Evolutionary conservation across 2,113 vertebrate genomes (phyloP).

Genomic region (Coracopsis vasa): DNA sequence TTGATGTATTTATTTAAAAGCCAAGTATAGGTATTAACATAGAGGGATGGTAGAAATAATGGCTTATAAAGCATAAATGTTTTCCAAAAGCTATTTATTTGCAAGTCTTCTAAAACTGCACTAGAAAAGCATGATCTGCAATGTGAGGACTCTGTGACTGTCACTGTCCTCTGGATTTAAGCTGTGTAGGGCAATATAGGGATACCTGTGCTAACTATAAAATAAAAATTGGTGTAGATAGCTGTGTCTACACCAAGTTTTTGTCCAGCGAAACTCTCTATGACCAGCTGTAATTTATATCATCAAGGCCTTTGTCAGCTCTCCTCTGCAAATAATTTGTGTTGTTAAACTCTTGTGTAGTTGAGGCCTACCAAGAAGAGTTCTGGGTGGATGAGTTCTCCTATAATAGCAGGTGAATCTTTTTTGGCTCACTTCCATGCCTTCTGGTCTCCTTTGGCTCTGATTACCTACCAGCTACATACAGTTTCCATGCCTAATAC

Average conservation of each 20-base stretch:
- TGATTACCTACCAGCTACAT: neutral
- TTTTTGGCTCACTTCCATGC: neutral
- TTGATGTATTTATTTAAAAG: neutral
- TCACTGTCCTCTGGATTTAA: neutral
- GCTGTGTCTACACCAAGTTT: neutral
- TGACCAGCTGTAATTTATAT: neutral
- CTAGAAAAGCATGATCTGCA: neutral
- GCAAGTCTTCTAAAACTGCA: neutral
- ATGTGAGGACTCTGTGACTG: neutral
- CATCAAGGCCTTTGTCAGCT: neutral
- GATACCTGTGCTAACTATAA: neutral
- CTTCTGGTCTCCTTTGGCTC: neutral
- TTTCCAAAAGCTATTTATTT: neutral
- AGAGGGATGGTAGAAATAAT: neutral
- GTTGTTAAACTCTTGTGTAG: neutral
- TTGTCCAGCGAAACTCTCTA: neutral
- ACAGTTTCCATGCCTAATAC: neutral
- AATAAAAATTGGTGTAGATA: neutral
- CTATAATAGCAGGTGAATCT: neutral
- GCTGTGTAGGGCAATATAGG: neutral
- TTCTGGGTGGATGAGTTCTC: neutral
- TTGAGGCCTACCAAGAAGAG: neutral
- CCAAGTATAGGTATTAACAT: neutral
- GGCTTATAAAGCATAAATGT: neutral
- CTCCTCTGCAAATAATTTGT: neutral